Evolutionary conservation across 92 coral and sea anemone genomes (phyloP).

Genomic region (Zoanthus sansibaricus): DNA sequence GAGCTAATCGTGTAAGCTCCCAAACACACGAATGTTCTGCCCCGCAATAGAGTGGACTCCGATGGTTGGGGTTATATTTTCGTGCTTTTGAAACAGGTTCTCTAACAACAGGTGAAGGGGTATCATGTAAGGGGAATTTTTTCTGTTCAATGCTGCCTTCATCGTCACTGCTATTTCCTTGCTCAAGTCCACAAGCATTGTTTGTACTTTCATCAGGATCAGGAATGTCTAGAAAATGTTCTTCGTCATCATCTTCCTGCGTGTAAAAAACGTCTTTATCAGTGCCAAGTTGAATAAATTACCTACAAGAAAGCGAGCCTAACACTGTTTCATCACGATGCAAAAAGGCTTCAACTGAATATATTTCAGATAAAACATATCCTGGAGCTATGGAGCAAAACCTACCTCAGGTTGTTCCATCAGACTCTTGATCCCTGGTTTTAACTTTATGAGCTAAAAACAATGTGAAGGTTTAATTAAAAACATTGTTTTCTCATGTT

Average conservation of each 20-base stretch:
- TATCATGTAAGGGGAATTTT: constrained; percentile 2
- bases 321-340: background rate
- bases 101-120: background rate
- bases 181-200: constrained; percentile 39
- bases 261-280: background rate
- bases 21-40: constrained; percentile 91
- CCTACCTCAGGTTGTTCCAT: constrained; percentile 90
- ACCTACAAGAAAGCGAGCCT: background rate
- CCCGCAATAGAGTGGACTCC: constrained; percentile 90
- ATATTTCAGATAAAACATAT: too few species aligned
- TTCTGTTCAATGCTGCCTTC: constrained; percentile 34
- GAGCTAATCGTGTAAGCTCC: constrained; percentile 81
- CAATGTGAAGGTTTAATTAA: background rate
- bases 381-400: background rate
- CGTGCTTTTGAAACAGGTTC: constrained; percentile 12
- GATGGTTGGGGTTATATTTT: constrained; percentile 69
- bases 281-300: background rate
- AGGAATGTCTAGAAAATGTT: constrained; percentile 82
- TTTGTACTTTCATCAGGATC: constrained; percentile 52
- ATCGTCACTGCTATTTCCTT: constrained; percentile 11
- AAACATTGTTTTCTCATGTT: too few species aligned
- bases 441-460: constrained; percentile 80
- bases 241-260: constrained; percentile 95
- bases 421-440: constrained; percentile 89
- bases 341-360: too few species aligned